Percentiles rank a stretch among this genome's conserved stretches.
Evolutionary conservation across 2,797 vertebrate species (phyloP).

Genomic region (Aplochiton taeniatus): DNA sequence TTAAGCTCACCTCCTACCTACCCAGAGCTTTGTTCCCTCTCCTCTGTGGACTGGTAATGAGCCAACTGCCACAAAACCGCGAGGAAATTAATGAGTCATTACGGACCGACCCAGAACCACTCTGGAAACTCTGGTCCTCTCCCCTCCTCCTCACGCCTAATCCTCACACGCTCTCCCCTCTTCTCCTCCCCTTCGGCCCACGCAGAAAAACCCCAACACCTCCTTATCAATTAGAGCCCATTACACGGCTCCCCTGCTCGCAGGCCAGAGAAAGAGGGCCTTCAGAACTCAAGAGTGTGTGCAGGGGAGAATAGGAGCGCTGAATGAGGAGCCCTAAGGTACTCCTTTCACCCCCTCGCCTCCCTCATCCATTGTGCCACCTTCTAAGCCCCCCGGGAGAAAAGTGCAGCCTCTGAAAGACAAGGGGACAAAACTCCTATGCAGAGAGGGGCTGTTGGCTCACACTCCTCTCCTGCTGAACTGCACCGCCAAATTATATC

Average conservation of each 20-base stretch:
- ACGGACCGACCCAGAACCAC: conserved; percentile 87
- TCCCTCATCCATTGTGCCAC: conserved; percentile 74
- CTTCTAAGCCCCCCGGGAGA: conserved; percentile 66
- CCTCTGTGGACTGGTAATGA: conserved; percentile 97
- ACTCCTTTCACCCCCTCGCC: conserved; percentile 76
- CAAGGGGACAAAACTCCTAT: conserved; percentile 66
- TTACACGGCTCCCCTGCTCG: conserved; percentile 94
- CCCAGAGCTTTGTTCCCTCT: conserved; percentile 87
- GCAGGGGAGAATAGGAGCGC: conserved; percentile 76
- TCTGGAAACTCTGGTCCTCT: conserved; percentile 81
- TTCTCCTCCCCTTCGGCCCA: conserved; percentile 75
- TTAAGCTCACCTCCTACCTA: conserved; percentile 98
- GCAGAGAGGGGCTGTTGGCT: conserved; percentile 40
- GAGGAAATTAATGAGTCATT: conserved; percentile 98
- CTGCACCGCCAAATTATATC: conserved; percentile 68
- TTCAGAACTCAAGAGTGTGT: conserved; percentile 86
- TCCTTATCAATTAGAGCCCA: conserved; percentile 99
- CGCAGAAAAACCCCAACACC: conserved; percentile 92
- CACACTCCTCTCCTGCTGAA: background rate
- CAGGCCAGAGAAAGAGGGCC: conserved; percentile 85
- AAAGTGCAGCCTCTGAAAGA: conserved; percentile 65
- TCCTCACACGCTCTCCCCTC: conserved; percentile 56
- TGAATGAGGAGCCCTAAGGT: conserved; percentile 78
- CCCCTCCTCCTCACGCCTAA: conserved; percentile 63
- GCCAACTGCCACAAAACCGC: conserved; percentile 95